Evolutionary conservation across 2,888 invertebrate genomes (phyloP).

Genomic region (Eulithis testata): DNA sequence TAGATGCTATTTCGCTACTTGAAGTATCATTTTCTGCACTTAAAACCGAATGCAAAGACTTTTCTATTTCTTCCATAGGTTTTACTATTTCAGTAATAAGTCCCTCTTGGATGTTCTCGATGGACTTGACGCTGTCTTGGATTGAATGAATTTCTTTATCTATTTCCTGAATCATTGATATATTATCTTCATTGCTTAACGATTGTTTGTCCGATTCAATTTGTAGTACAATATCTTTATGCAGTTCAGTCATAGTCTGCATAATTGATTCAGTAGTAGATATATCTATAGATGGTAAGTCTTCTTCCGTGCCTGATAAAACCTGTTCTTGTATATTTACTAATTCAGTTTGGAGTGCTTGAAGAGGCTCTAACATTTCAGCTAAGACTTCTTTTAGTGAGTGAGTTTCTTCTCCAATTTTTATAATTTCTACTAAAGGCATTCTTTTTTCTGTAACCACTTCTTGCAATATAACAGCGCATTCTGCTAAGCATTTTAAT

Average conservation of each 20-base stretch:
- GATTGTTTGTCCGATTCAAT: constrained; percentile 51
- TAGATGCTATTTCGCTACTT: constrained; percentile 45
- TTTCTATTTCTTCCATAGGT: constrained; percentile 63
- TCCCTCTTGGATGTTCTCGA: constrained; percentile 54
- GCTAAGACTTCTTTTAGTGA: constrained; percentile 55
- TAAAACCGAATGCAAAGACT: constrained; percentile 56
- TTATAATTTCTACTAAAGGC: constrained; percentile 43
- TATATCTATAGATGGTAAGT: constrained; percentile 61
- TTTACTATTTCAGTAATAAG: constrained; percentile 56
- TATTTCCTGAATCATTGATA: constrained; percentile 60
- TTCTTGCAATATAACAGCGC: constrained; percentile 60
- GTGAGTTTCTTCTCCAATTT: constrained; percentile 46
- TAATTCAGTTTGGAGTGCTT: constrained; percentile 65
- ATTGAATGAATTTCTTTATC: constrained; percentile 67
- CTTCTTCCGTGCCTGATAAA: constrained; percentile 57
- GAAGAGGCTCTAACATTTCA: constrained; percentile 66
- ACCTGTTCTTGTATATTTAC: constrained; percentile 65
- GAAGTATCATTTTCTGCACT: constrained; percentile 47
- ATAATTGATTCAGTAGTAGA: constrained; percentile 67
- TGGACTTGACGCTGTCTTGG: constrained; percentile 62
- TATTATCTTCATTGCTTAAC: constrained; percentile 57
- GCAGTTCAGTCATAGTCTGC: constrained; percentile 65
- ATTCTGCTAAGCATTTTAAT: constrained; percentile 70
- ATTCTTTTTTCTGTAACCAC: constrained; percentile 42
- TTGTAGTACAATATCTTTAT: constrained; percentile 66